Evolutionary conservation across 1,140 invertebrate species (phyloP), one percentile per base, ranked within the genome.

Genomic region (Drepana arcuata): DNA sequence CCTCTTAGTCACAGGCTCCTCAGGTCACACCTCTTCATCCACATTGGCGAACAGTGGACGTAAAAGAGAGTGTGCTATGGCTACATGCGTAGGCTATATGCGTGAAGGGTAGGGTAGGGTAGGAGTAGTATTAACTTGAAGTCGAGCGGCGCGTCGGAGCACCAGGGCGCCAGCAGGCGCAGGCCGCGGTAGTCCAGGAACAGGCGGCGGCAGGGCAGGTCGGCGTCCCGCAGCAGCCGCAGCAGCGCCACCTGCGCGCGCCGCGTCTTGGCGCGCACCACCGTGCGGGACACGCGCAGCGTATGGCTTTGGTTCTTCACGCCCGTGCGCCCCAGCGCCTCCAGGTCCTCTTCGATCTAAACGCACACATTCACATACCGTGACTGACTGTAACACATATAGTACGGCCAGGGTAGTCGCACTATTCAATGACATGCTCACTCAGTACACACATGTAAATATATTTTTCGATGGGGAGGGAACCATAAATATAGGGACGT

Each of bases 141-240:
- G 52, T 83, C 83, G 36, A 71, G 62, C 7, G 86, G 83, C 6
- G 89, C 85, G 60, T 93, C 91, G 51, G 89, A 88, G 88, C 97
- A 97, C 90, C 96, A 98, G 25, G 93, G 94, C 85, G 95, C 95
- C 24, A 99, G 85, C 14, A 98, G 78, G 6, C 92, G 85, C 15
- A 99, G 83, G 0, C 96, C 96, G 66, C 98, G 95, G 83, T 98
- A 98, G 84, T 98, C 96, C 9, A 98, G 84, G 75, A 98, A 98
- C 14, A 98, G 85, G 14, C 96, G 83, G 10, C 93, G 89, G 80
- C 90, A 98, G 1, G 90, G 91, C 40, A 92, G 77, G 59, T 94
- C 92, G 0, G 92, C 92, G 35, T 86, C 85, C 6, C 89, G 86
- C 34, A 95, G 85, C 4, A 94, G 75, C 4, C 88, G 84, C 28